Evolutionary conservation across 2,113 vertebrate species (phyloP).

Genomic region (Salvelinus namaycush): DNA sequence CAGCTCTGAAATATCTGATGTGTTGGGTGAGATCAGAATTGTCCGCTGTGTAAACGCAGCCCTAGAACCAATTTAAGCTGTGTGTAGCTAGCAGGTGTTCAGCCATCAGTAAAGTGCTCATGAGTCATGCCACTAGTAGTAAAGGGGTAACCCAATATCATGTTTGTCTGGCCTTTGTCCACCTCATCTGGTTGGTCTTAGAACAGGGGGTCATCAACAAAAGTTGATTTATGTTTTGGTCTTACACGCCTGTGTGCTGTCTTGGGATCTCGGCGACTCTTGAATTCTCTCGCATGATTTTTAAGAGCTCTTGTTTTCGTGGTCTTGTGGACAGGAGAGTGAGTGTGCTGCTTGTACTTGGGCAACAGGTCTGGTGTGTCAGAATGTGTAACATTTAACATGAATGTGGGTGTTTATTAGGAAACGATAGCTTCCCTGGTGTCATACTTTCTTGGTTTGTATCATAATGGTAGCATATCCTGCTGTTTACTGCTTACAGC

Average conservation of each 20-base stretch:
- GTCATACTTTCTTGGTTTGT: background rate
- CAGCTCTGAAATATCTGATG: too few relatives aligned
- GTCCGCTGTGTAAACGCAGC: too few relatives aligned
- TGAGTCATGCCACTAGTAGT: background rate
- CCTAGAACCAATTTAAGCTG: background rate
- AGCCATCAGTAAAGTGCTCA: background rate
- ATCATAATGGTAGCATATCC: background rate
- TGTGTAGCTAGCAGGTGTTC: background rate
- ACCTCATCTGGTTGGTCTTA: background rate
- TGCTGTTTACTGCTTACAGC: too few relatives aligned
- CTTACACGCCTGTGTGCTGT: background rate
- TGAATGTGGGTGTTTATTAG: background rate
- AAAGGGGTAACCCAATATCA: background rate
- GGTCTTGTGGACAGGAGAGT: slow-evolving; percentile 14
- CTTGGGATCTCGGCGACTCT: too few relatives aligned
- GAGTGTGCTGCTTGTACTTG: slow-evolving; percentile 43
- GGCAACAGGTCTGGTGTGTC: slow-evolving; percentile 27
- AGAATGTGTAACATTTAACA: slow-evolving; percentile 36
- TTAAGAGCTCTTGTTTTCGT: background rate
- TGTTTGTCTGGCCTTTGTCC: background rate
- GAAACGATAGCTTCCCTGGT: background rate
- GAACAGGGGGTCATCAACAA: too few relatives aligned
- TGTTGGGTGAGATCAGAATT: too few relatives aligned
- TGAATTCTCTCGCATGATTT: background rate
- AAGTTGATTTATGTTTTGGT: background rate